These are phyloP conservation scores for Terrapene triunguis DNA, from an alignment of 2,113 vertebrate genomes.

Conservation along the genomic window DNA sequence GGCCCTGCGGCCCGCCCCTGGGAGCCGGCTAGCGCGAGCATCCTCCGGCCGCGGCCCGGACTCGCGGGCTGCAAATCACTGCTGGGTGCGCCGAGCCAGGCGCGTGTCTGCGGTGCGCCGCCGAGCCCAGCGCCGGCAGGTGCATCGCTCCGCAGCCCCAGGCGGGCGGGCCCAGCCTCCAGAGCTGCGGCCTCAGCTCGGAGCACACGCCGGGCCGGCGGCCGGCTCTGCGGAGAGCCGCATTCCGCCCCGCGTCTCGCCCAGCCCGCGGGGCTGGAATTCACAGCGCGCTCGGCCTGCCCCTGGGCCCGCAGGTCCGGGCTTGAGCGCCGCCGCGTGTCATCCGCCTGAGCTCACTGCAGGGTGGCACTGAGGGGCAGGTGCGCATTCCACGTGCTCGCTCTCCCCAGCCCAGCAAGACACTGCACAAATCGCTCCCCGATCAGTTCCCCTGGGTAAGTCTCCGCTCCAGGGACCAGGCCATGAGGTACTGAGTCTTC, in stretches of 20 bases:
- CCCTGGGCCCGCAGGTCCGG: background rate
- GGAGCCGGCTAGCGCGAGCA: background rate
- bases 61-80: background rate
- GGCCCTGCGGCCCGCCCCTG: background rate
- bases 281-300: background rate
- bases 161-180: background rate
- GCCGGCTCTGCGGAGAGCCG: constrained; percentile 23
- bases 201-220: constrained; percentile 47
- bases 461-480: accelerated
- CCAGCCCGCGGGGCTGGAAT: background rate
- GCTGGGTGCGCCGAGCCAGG: background rate
- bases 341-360: background rate
- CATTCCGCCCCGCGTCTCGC: background rate
- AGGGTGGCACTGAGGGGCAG: background rate
- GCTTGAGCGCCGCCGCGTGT: constrained; percentile 3
- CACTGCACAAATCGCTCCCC: background rate
- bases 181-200: background rate
- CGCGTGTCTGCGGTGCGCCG: background rate
- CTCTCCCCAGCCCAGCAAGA: background rate
- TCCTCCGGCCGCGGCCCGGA: background rate
- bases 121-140: constrained; percentile 12
- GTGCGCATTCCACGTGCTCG: constrained; percentile 31
- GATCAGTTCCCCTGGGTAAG: background rate
- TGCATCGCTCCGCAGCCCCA: background rate
- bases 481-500: accelerated